Base-by-base conservation (phyloP, 2,797 vertebrate genomes). In the Lagorchestes hirsutus region DNA sequence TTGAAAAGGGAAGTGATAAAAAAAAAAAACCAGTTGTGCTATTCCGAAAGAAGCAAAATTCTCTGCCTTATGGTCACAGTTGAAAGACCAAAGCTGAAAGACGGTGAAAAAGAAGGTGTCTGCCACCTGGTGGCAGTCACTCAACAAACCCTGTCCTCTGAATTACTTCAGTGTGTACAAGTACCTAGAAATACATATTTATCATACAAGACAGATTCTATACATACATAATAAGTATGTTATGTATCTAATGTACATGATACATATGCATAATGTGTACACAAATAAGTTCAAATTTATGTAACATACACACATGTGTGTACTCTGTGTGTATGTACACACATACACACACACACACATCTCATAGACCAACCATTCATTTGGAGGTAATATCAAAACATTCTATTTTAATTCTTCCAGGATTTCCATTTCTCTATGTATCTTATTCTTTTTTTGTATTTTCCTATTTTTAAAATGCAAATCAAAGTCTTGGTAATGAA, bases 41-140 rank as follows among this genome's bases (percentile, higher is more conserved):
- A 0, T 55, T 93, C n/a, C 40, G 14, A 74, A 74, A 74, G 14
- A 74, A 52, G 91, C 97, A 96, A 97, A 95, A 95, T 94, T 92
- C 93, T 94, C 96, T 97, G 74, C 96, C 97, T 96, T 82, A 95
- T 91, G 96, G 96, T 92, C 96, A 96, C 58, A 50, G 5, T 74
- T n/a, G 62, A 74, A 74, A 74, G 62, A 74, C 62, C 62, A 74
- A 74, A 74, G 4, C 62, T n/a, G 62, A n/a, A 40, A 74, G 62
- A 16, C 18, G 62, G 62, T 74, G 62, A 74, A 93, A 96, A 67
- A 50, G 94, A 62, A 95, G 94, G n/a, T 87, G 87, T 90, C 95
- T 97, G 95, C 57, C 96, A 74, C 74, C 96, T 93, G 31, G n/a
- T 50, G 95, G 94, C 58, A 82, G 56, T 92, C 92, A 91, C 91